phyloP scores from a whole-genome alignment of 35 echinoderm and acorn worm genomes.

The Lytechinus pictus region DNA sequence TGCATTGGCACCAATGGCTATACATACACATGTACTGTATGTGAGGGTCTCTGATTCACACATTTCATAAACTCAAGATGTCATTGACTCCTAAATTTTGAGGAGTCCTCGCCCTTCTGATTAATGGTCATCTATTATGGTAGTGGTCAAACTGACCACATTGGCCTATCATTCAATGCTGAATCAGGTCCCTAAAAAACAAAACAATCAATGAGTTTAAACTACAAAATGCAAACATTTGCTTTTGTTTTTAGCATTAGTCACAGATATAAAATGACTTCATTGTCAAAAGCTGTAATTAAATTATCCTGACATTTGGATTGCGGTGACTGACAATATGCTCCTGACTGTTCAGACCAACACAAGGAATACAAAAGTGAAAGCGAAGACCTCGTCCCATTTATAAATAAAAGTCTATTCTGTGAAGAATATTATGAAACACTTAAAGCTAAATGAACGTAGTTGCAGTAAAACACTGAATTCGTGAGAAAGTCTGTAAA shows the following conservation, averaged over 20 bases:
- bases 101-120: too few species aligned
- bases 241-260: not conserved
- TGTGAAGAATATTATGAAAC: too few species aligned
- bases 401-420: not conserved
- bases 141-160: not conserved
- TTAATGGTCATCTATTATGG: too few species aligned
- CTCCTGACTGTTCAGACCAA: not conserved
- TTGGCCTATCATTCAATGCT: not conserved
- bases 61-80: too few species aligned
- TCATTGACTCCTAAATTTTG: too few species aligned
- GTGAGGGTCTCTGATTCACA: too few species aligned
- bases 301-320: not conserved
- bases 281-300: not conserved
- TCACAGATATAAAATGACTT: not conserved
- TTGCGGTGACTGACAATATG: not conserved
- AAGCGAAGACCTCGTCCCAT: not conserved
- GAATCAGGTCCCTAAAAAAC: not conserved
- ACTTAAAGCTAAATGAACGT: too few species aligned
- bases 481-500: too few species aligned
- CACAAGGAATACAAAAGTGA: not conserved
- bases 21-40: too few species aligned
- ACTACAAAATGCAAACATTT: not conserved
- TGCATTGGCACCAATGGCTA: too few species aligned
- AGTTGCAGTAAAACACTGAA: too few species aligned
- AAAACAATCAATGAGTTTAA: not conserved